Evolutionary conservation across 1,140 invertebrate genomes (phyloP), one percentile per base, ranked within the genome.

Genomic region (Drosophila takahashii): DNA sequence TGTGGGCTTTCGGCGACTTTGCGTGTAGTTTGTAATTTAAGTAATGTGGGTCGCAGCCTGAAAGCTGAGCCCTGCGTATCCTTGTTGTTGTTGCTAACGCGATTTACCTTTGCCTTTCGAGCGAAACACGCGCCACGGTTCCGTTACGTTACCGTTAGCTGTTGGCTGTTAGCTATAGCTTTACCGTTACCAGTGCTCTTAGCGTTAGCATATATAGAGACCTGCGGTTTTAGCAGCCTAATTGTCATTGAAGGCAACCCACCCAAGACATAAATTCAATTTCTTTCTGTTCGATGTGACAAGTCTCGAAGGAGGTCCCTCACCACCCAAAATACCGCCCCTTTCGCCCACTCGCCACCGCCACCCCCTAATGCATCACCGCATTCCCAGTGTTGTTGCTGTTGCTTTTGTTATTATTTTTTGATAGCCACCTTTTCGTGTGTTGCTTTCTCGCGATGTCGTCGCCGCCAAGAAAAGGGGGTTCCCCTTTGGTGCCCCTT

Each of bases 21-120:
- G 86, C 86, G 86, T 90, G 86, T 81, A 90, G 81, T 72, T 85
- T 53, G 72, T 77, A 90, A 90, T 79, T 90, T 90, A 90, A 83
- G 81, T 75, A 77, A 90, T 81, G 65, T 90, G 85, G 84, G 85
- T 89, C 85, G 77, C 70, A 54, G 57, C 61, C 72, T 77, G 79
- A 39, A 60, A 61, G 45, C 73, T 59, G 61, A 56, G 52, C 61
- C 59, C 71, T 72, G 72, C 71, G 72, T 81, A 81, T 81, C 60
- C 79, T 74, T 75, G 79, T 60, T 62, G 45, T 58, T 79, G 80
- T 67, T 84, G 76, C 75, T 74, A 79, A 84, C 81, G 71, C 76
- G 71, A 83, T 84, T 84, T 79, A 84, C 76, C 78, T 84, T 84
- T 79, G 79, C 76, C 78, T 76, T 84, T 59, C 34, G 65, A 83